Conservation (phyloP, 2,888 invertebrate genomes). For the Acleris holmiana region DNA sequence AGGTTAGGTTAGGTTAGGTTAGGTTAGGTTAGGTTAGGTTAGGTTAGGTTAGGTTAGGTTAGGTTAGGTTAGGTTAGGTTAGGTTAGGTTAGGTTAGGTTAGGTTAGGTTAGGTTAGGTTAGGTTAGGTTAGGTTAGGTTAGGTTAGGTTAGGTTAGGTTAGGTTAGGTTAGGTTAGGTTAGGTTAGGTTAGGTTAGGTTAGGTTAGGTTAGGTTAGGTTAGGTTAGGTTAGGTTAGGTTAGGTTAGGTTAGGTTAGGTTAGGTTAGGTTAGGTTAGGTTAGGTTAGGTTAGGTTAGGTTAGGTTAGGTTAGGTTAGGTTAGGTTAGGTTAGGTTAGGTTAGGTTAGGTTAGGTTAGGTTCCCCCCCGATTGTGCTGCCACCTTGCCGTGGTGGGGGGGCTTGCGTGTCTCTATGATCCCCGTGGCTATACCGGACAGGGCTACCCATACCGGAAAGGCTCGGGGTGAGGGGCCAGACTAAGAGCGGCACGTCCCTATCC, state of each 20-base stretch:
- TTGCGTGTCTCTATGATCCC: too few relatives aligned
- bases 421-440: too few relatives aligned
- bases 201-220: slow-evolving; percentile 38
- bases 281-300: slow-evolving; percentile 38
- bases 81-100: slow-evolving; percentile 30
- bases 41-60: slow-evolving; percentile 20
- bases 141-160: slow-evolving; percentile 39
- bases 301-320: slow-evolving; percentile 38
- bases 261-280: slow-evolving; percentile 37
- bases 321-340: slow-evolving; percentile 36
- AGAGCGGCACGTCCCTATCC: too few relatives aligned
- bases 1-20: slow-evolving; percentile 35
- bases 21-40: slow-evolving; percentile 31
- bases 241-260: slow-evolving; percentile 39
- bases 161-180: slow-evolving; percentile 39
- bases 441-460: too few relatives aligned
- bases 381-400: too few relatives aligned
- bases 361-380: too few relatives aligned
- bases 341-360: too few relatives aligned
- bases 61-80: slow-evolving; percentile 25
- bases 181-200: slow-evolving; percentile 40
- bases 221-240: slow-evolving; percentile 39
- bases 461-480: too few relatives aligned
- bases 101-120: slow-evolving; percentile 5
- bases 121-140: slow-evolving; percentile 37